phyloP scores from a whole-genome alignment of 2,113 vertebrate genomes.

The Hystrix cristata region DNA sequence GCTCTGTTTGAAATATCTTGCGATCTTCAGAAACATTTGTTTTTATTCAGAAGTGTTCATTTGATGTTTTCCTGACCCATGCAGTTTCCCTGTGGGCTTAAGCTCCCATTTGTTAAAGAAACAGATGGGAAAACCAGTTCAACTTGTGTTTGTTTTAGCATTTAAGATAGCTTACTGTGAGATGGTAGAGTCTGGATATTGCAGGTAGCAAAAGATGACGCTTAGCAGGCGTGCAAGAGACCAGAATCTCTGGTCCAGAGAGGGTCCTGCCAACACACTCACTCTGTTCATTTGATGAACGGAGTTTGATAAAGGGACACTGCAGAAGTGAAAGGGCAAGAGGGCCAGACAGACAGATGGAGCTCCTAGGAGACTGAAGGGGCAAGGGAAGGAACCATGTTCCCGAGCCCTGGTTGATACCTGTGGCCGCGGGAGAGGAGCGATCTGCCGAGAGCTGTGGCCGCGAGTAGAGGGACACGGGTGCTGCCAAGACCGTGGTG shows the following conservation, averaged over 20 bases:
- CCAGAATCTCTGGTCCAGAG: neutral
- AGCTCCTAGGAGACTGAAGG: neutral
- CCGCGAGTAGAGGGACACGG: neutral
- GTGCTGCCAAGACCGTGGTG: neutral
- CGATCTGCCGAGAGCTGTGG: neutral
- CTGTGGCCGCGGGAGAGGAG: neutral
- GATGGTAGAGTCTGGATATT: constrained; percentile 15
- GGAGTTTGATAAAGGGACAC: neutral
- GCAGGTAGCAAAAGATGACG: neutral
- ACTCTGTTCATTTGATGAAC: neutral
- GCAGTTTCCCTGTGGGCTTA: constrained; percentile 79
- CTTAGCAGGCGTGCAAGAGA: neutral
- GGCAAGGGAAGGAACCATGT: neutral
- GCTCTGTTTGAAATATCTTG: constrained; percentile 77
- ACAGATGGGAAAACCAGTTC: constrained; percentile 75
- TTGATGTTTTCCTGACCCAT: constrained; percentile 82
- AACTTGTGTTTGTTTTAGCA: constrained; percentile 79
- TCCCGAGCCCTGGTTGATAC: neutral
- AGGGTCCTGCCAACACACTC: neutral
- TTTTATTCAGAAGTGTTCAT: constrained; percentile 83
- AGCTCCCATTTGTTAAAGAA: constrained; percentile 81
- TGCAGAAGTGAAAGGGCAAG: neutral
- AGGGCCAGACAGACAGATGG: neutral
- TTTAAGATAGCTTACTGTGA: constrained; percentile 69
- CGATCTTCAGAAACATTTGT: constrained; percentile 81